Percentiles rank a stretch among this genome's conserved stretches.
Evolutionary conservation across 2,888 invertebrate species (phyloP).

Genomic region (Dynastes tityus): DNA sequence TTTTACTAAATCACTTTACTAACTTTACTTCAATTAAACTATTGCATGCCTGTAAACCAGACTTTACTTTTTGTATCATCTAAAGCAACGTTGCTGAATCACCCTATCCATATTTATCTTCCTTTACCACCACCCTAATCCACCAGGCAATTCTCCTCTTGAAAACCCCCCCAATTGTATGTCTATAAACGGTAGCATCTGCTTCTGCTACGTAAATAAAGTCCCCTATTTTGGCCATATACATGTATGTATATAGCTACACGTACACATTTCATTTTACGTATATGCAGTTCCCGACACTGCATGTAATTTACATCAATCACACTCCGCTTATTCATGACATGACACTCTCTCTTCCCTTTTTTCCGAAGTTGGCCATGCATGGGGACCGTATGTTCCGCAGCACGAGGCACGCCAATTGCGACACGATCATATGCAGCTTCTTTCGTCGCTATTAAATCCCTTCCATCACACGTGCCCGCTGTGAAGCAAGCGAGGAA

Average conservation of each 20-base stretch:
- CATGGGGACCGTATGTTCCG: not conserved
- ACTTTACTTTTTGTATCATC: too few species aligned
- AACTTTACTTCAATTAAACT: too few species aligned
- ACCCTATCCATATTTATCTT: too few species aligned
- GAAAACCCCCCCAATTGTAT: too few species aligned
- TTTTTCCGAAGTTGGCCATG: not conserved
- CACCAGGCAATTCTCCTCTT: too few species aligned
- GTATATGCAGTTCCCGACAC: not conserved
- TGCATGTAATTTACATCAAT: conserved; percentile 30
- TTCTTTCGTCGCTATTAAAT: conserved; percentile 11
- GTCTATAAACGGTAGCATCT: conserved; percentile 1
- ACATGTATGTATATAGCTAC: not conserved
- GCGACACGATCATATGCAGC: not conserved
- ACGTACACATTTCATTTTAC: not conserved
- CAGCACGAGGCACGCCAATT: conserved; percentile 2
- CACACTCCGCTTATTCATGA: conserved; percentile 29
- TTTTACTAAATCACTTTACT: too few species aligned
- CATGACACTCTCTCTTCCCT: not conserved
- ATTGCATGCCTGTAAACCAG: too few species aligned
- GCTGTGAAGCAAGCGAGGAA: not conserved
- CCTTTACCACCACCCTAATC: too few species aligned
- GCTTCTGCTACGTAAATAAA: not conserved
- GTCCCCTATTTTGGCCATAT: not conserved
- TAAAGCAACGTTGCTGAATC: too few species aligned
- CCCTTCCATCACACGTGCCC: not conserved